Conservation (phyloP, 35 echinoderm and acorn worm species). For the Apostichopus californicus region DNA sequence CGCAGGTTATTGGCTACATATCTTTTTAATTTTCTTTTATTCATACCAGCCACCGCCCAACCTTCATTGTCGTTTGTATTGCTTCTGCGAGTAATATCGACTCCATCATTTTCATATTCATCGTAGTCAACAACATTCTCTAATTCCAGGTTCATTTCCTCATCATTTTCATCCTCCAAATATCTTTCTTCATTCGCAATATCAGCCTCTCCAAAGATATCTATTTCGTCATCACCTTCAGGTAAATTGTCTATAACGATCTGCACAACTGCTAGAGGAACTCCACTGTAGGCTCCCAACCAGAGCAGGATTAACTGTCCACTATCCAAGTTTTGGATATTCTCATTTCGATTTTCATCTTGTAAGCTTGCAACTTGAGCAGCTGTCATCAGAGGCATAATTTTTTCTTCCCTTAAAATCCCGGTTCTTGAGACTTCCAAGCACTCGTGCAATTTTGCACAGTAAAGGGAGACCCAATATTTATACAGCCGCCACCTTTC, state of each 20-base stretch:
- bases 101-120: conserved; percentile 1
- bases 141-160: background rate
- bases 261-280: background rate
- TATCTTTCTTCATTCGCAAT: conserved; percentile 5
- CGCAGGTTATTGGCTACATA: background rate
- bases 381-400: background rate
- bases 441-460: background rate
- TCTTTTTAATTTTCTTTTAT: background rate
- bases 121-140: background rate
- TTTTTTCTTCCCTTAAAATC: background rate
- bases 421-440: background rate
- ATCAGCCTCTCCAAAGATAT: conserved; percentile 40
- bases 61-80: background rate
- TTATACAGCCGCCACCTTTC: conserved; percentile 57
- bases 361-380: background rate
- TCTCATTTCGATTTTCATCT: background rate
- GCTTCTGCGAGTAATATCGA: background rate
- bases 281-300: conserved; percentile 22
- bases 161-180: conserved; percentile 14
- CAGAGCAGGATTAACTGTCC: conserved; percentile 7
- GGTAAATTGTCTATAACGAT: background rate
- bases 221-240: conserved; percentile 18
- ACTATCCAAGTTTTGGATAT: background rate
- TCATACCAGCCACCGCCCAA: background rate
- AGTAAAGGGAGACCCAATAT: conserved; percentile 48